Base-by-base conservation (phyloP, 2,797 vertebrate genomes). In the Allobates femoralis region DNA sequence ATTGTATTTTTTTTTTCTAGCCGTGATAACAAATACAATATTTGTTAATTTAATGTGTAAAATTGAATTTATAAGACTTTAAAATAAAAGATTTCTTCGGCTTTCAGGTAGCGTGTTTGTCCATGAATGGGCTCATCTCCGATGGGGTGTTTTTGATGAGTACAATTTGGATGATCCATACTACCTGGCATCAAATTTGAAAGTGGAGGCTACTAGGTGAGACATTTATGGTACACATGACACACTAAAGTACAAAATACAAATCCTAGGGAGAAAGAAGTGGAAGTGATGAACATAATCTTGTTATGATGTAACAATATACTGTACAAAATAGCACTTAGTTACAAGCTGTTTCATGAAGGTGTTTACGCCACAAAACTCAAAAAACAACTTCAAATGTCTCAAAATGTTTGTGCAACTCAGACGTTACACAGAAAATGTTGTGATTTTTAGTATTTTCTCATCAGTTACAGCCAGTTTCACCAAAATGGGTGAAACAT, bases 101-200 rank as follows among this genome's bases (percentile, higher is more conserved):
- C 23, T 53, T 51, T 14, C 84, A 94, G 94, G 84, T 56, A 91
- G 30, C 71, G 89, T 37, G 4, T 91, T 94, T 89, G 92, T 94
- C 21, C 94, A 94, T 51, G 93, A 94, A 83, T 94, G 93, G 94
- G 93, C 92, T 84, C 93, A 94, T 85, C 89, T 94, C 15, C 88
- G 90, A 78, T 94, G 93, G 94, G 93, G 94, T 2, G 88, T 94
- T 2, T 94, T 90, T 90, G 30, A 94, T 89, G 94, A 94, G 37
- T 93, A 94, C 66, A 91, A 89, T 76, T 83, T 90, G 4, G 46
- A 91, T 0, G 11, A 90, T n/a, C 93, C 91, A 66, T 94, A 93
- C 86, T 94, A 94, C 82, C n/a, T 79, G 7, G 87, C 86, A 74
- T 73, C 34, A 0, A 46, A 55, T 0, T 28, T 0, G 55, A 67